Evolutionary conservation across 2,888 invertebrate genomes (phyloP).

Genomic region (Orthonychiurus folsomi): DNA sequence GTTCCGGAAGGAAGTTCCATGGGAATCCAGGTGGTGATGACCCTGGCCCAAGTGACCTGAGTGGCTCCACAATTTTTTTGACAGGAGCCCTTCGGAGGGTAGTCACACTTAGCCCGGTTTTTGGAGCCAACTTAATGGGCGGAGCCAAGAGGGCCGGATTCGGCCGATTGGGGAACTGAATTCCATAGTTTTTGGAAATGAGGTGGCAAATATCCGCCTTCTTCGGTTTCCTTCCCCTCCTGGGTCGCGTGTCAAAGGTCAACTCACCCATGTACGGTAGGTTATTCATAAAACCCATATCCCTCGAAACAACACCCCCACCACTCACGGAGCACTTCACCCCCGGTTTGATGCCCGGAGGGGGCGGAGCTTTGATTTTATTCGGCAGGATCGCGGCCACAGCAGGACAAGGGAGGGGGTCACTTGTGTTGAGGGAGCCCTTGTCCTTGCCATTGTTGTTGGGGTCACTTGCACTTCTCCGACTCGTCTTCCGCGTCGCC

Average conservation of each 20-base stretch:
- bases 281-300: slow-evolving; percentile 44
- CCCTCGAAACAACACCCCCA: too few species aligned
- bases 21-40: not conserved
- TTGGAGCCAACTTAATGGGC: not conserved
- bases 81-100: slow-evolving; percentile 43
- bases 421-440: too few species aligned
- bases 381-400: too few species aligned
- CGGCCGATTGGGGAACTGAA: slow-evolving; percentile 33
- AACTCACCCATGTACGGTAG: slow-evolving; percentile 88
- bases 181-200: slow-evolving; percentile 85
- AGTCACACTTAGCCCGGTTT: slow-evolving; percentile 42
- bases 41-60: not conserved
- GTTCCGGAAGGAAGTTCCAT: not conserved
- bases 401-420: too few species aligned
- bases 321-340: too few species aligned
- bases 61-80: not conserved
- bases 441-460: not conserved
- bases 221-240: slow-evolving; percentile 79
- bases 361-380: too few species aligned
- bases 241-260: slow-evolving; percentile 71
- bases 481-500: too few species aligned
- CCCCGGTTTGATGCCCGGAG: too few species aligned
- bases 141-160: slow-evolving; percentile 8
- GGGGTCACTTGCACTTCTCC: not conserved
- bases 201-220: slow-evolving; percentile 86